Conservation (phyloP, 2,888 invertebrate species). For the Nipponacmea schrenckii region DNA sequence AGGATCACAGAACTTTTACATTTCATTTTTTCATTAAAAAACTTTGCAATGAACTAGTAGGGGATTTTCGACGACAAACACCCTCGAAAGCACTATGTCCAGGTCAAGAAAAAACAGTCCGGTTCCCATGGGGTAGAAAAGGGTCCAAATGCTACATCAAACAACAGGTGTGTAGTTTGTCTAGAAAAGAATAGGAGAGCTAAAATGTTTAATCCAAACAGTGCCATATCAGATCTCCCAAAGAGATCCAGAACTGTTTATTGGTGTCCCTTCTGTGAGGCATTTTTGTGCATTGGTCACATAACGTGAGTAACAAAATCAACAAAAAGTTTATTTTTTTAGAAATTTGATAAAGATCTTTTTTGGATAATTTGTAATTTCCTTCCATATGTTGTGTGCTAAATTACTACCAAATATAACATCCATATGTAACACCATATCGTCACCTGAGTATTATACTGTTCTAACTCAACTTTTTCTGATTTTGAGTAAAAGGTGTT, state of each 20-base stretch:
- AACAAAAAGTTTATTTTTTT: too few species aligned
- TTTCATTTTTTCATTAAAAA: neutral
- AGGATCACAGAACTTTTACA: neutral
- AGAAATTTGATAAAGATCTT: too few species aligned
- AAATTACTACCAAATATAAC: too few species aligned
- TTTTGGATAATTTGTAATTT: too few species aligned
- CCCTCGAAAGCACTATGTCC: too few species aligned
- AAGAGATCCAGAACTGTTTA: constrained; percentile 13
- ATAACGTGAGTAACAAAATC: too few species aligned
- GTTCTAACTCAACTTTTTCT: too few species aligned
- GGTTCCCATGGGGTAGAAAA: neutral
- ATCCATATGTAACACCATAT: too few species aligned
- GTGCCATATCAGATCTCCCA: neutral
- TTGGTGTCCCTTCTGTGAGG: constrained; percentile 17
- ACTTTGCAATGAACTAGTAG: neutral
- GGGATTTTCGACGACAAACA: neutral
- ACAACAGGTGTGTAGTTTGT: constrained; percentile 14
- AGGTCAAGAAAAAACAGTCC: too few species aligned
- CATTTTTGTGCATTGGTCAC: constrained; percentile 17
- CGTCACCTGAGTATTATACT: too few species aligned
- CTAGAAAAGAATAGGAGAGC: constrained; percentile 12
- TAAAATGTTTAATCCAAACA: constrained; percentile 7
- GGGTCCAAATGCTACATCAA: neutral
- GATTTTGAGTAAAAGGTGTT: too few species aligned
- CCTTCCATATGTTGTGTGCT: too few species aligned